Percentiles rank a stretch among this genome's conserved stretches.
phyloP scores from a whole-genome alignment of 2,888 invertebrate genomes.

The Galeruca laticollis region DNA sequence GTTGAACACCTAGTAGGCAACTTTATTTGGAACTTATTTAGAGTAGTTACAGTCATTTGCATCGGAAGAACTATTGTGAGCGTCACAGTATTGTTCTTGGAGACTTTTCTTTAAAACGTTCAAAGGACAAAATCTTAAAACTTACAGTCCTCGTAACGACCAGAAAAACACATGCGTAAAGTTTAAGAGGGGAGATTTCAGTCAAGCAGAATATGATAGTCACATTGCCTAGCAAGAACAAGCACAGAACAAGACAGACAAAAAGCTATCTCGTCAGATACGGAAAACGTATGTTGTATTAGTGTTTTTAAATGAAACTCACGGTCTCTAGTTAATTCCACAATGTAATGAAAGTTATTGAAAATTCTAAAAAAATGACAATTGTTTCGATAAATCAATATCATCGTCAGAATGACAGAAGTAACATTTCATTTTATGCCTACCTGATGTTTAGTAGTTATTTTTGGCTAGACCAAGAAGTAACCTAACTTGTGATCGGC shows the following conservation, averaged over 20 bases:
- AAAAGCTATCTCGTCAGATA: background rate
- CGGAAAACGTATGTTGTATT: too few relatives aligned
- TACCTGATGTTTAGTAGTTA: too few relatives aligned
- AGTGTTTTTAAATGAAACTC: too few relatives aligned
- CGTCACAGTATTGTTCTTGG: background rate
- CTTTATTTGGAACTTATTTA: too few relatives aligned
- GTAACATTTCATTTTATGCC: too few relatives aligned
- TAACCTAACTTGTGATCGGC: too few relatives aligned
- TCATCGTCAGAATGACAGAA: too few relatives aligned
- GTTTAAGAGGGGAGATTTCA: constrained; percentile 23
- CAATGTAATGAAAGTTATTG: too few relatives aligned
- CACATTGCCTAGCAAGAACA: constrained; percentile 32
- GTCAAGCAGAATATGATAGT: constrained; percentile 27
- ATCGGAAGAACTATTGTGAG: background rate
- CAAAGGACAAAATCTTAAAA: background rate
- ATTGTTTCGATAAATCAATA: too few relatives aligned
- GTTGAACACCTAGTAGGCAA: background rate
- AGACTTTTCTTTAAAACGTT: background rate
- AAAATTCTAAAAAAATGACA: too few relatives aligned
- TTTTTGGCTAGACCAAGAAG: too few relatives aligned
- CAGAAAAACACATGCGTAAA: background rate
- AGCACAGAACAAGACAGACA: constrained; percentile 33
- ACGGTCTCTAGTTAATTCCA: too few relatives aligned
- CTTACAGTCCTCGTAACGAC: background rate
- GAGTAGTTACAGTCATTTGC: background rate